Base-by-base conservation (phyloP, 2,797 vertebrate species). In the Typhlichthys subterraneus region DNA sequence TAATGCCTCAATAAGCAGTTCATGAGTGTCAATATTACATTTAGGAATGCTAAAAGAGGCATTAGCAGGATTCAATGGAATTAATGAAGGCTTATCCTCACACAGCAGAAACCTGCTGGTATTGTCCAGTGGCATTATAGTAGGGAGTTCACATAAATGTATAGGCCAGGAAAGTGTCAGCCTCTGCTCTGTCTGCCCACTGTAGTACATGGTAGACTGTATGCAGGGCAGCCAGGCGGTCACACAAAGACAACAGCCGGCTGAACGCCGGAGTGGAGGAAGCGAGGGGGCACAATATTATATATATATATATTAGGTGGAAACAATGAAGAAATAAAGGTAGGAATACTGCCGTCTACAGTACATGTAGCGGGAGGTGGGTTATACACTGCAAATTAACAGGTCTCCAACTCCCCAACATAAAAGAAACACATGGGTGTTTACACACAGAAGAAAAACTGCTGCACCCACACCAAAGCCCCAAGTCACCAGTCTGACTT, bases 101-200 rank as follows among this genome's bases (percentile, higher is more conserved):
- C 38, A 42, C 9, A 42, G 38, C 76, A 75, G 78, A 84, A 80
- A 78, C 76, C 64, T 79, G 65, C 58, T 42, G 38, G 7, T 42
- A 42, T 42, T 42, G 38, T 9, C 2, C 38, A 8, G 38, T 42
- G 38, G 4, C 2, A 8, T 42, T 42, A 9, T 42, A 8, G 38
- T 2, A 9, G 38, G 38, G 38, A 42, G 38, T 42, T 42, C 38
- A 42, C 9, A 42, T 9, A 42, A 42, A 2, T 79, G 53, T 56
- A 70, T 80, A 29, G 19, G 12, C 19, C 4, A 80, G 48, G 52
- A 61, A 29, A 57, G 49, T 65, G 63, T 61, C 69, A 73, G 62
- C 63, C 57, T 29, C 57, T 56, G 53, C 59, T 63, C 51, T 59
- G 64, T 73, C 59, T 66, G 56, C 57, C 57, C 59, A 62, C 47